A percentile compares a stretch with the other conserved stretches of the same genome.
Conservation (phyloP, 2,797 vertebrate genomes). For the Smutsia gigantea region DNA sequence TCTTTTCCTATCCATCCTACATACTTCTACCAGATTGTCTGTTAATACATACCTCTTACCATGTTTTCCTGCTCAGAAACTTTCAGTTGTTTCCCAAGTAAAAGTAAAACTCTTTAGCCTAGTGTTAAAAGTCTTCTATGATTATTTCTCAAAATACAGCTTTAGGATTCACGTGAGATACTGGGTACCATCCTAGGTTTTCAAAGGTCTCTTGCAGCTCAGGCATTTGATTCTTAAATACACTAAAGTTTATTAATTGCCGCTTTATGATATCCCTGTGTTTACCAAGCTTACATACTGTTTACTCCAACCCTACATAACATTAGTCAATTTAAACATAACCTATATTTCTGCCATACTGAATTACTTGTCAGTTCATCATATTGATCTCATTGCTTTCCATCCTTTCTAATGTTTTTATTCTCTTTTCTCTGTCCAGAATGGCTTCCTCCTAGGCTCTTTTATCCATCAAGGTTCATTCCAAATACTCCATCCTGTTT, state of each 20-base stretch:
- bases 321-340: background rate
- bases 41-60: background rate
- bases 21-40: background rate
- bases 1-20: background rate
- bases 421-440: background rate
- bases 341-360: background rate
- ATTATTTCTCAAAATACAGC: background rate
- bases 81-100: background rate
- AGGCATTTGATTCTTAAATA: slow-evolving; percentile 9
- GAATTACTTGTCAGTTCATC: slow-evolving; percentile 1
- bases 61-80: background rate
- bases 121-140: slow-evolving; percentile 2
- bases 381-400: background rate
- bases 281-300: background rate
- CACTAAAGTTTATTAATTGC: background rate
- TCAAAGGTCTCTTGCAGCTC: background rate
- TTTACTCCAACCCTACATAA: background rate
- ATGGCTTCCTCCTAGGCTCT: background rate
- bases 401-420: background rate
- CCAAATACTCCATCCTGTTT: background rate
- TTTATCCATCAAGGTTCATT: background rate
- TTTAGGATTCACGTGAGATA: background rate
- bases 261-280: background rate
- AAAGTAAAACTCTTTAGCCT: background rate
- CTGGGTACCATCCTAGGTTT: background rate